Conservation (phyloP, 2,888 invertebrate genomes). For the Vesta saturnalis region DNA sequence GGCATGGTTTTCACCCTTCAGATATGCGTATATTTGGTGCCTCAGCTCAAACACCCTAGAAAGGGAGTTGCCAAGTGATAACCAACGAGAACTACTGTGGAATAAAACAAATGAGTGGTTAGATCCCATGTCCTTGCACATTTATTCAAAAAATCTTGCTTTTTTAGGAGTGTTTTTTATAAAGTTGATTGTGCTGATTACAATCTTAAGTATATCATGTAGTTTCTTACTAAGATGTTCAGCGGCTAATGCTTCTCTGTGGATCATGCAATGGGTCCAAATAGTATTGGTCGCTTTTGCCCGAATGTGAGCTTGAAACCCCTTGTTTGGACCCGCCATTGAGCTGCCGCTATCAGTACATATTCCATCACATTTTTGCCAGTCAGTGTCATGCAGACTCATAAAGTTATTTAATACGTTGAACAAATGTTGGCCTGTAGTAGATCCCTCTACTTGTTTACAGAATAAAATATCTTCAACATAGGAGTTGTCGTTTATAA, state of each 20-base stretch:
- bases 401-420: too few relatives aligned
- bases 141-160: not conserved
- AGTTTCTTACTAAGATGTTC: not conserved
- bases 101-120: constrained; percentile 17
- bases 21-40: not conserved
- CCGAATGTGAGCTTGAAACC: constrained; percentile 27
- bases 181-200: not conserved
- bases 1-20: too few relatives aligned
- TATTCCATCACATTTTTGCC: not conserved
- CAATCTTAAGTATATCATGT: not conserved
- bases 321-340: not conserved
- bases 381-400: too few relatives aligned
- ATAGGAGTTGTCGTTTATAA: constrained; percentile 15
- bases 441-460: constrained; percentile 21
- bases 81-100: constrained; percentile 25
- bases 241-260: not conserved
- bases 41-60: too few relatives aligned
- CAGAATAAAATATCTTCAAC: constrained; percentile 27
- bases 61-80: constrained; percentile 21
- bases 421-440: too few relatives aligned
- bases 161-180: not conserved
- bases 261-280: constrained; percentile 37
- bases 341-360: constrained; percentile 1
- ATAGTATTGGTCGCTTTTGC: constrained; percentile 33
- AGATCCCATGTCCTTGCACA: constrained; percentile 15